Conservation (phyloP, 2,888 invertebrate species). For the Drosophila buzzatii region DNA sequence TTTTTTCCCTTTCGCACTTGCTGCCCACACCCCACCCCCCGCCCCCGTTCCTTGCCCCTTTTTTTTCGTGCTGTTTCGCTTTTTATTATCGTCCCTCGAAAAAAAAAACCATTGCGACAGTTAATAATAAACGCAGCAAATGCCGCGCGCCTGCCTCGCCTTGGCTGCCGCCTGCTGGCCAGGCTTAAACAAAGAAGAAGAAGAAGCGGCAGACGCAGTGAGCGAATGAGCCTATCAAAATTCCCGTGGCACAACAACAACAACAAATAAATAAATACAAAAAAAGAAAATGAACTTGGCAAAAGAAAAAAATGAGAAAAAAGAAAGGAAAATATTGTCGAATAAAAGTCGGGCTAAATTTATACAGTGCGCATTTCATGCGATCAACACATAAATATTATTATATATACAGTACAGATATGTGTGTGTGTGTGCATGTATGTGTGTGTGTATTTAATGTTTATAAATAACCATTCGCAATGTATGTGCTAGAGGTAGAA, state of each 20-base stretch:
- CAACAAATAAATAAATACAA: constrained; percentile 7
- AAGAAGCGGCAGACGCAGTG: constrained; percentile 16
- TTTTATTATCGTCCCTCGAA: constrained; percentile 44
- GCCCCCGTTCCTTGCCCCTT: constrained; percentile 5
- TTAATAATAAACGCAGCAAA: constrained; percentile 71
- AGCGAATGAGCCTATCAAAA: constrained; percentile 59
- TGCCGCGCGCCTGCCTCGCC: background rate
- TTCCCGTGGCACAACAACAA: constrained; percentile 23
- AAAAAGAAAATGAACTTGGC: constrained; percentile 9
- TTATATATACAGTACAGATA: constrained; percentile 60
- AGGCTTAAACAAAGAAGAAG: constrained; percentile 39
- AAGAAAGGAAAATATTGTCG: constrained; percentile 57
- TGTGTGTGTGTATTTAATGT: constrained; percentile 19
- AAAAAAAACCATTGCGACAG: constrained; percentile 64
- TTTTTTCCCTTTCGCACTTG: constrained; percentile 19
- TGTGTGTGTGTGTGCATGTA: constrained; percentile 17
- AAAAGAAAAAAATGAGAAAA: constrained; percentile 7
- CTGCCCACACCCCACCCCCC: constrained; percentile 24
- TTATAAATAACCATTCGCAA: constrained; percentile 46
- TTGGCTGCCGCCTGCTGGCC: background rate
- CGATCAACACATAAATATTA: constrained; percentile 79
- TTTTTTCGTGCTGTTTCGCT: background rate
- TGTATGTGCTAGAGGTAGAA: constrained; percentile 7
- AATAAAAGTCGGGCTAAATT: constrained; percentile 72
- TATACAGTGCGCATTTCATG: constrained; percentile 78